Evolutionary conservation across 2,797 vertebrate genomes (phyloP), one percentile per base, ranked within the genome.

Genomic region (Chrosomus eos): DNA sequence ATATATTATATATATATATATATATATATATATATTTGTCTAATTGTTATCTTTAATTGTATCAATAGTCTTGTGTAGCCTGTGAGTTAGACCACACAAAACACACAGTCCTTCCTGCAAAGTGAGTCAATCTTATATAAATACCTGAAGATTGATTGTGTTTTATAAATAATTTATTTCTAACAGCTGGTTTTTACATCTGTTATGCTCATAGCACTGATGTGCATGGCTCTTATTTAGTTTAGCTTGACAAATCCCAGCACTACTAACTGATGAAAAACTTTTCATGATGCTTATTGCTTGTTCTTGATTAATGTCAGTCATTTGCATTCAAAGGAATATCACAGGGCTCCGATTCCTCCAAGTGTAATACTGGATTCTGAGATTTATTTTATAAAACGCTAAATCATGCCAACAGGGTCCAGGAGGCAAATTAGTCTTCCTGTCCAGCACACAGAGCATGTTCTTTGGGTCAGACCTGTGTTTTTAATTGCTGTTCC

Each of bases 231-330:
- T 45, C 18, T 73, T 73, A 55, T 82, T 82, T 82, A 43, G n/a
- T 23, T 73, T 82, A 60, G 51, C 26, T 62, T 73, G 80, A 82
- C 80, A 73, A 82, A 72, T 58, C 14, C 68, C 80, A 62, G 51
- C 13, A 5, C 38, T 21, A 53, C 8, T 18, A 48, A 77, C 36
- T 45, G 36, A 71, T 45, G 68, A 70, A 81, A 72, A 62, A 53
- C 66, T 51, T 67, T 60, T 73, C n/a, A n/a, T 82, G 55, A 82
- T 58, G 4, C 36, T 43, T 60, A 73, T 23, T 58, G n/a, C 51
- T 43, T 43, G n/a, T 40, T 58, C 80, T 19, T 58, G 80, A 82
- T 82, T 82, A 38, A 82, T 82, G 66, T 48, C 45, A 70, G 66
- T 71, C 53, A 45, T 82, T 72, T 82, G 11, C 14, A 58, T 72